phyloP scores from a whole-genome alignment of 2,888 invertebrate genomes.

The Drosophila incognita region DNA sequence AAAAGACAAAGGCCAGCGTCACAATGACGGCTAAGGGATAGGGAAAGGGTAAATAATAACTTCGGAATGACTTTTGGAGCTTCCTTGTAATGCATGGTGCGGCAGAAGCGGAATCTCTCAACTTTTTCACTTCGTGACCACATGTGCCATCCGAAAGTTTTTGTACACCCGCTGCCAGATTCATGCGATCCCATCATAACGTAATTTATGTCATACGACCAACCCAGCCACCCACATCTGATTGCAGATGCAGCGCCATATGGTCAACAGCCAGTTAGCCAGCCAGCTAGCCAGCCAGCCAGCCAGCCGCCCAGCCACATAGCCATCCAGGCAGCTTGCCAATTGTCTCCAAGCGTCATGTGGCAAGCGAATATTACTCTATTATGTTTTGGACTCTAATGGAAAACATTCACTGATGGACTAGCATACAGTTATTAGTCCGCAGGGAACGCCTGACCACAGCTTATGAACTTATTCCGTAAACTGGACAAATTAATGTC shows the following conservation, averaged over 20 bases:
- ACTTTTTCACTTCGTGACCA: constrained; percentile 67
- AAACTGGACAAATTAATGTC: constrained; percentile 63
- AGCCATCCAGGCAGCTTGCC: constrained; percentile 17
- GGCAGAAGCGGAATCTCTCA: constrained; percentile 37
- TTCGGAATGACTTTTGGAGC: constrained; percentile 78
- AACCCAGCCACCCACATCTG: constrained; percentile 34
- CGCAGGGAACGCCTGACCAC: constrained; percentile 32
- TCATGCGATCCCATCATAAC: constrained; percentile 75
- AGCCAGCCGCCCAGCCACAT: background rate
- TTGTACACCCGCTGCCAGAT: constrained; percentile 52
- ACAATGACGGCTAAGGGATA: background rate
- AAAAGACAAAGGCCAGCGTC: constrained; percentile 34
- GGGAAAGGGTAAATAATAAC: constrained; percentile 63
- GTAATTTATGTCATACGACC: constrained; percentile 71
- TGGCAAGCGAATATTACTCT: constrained; percentile 65
- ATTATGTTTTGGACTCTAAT: constrained; percentile 58
- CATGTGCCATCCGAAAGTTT: constrained; percentile 70
- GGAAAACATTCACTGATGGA: constrained; percentile 40
- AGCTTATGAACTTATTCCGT: constrained; percentile 27
- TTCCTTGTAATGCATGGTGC: constrained; percentile 67
- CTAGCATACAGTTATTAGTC: constrained; percentile 70
- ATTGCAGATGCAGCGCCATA: constrained; percentile 76
- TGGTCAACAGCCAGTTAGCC: constrained; percentile 45
- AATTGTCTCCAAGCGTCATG: constrained; percentile 67
- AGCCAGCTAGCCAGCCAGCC: constrained; percentile 29